These are phyloP conservation scores for Bombus waltoni DNA, from an alignment of 1,140 invertebrate species.

Conservation along the genomic window DNA sequence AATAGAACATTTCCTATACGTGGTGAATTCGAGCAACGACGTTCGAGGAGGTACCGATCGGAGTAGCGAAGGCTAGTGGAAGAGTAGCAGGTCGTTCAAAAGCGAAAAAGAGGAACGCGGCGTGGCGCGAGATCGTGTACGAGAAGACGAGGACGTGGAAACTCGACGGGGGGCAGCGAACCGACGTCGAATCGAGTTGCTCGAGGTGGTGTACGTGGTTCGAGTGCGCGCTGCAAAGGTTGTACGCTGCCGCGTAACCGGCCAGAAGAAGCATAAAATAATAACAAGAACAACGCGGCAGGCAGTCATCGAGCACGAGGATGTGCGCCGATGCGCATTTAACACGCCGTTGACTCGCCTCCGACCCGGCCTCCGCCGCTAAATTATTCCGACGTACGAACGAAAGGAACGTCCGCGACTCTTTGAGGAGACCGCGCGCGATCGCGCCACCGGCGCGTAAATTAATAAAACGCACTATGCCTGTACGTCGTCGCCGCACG, in stretches of 20 bases:
- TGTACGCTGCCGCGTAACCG: background rate
- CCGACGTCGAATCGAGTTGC: conserved; percentile 25
- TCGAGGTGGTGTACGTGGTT: too few species aligned
- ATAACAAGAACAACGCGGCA: conserved; percentile 51
- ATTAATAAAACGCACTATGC: conserved; percentile 61
- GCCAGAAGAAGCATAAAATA: conserved; percentile 31
- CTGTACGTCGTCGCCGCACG: conserved; percentile 39
- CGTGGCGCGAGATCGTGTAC: background rate
- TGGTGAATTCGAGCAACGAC: conserved; percentile 47
- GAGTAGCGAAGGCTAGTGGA: background rate
- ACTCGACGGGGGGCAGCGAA: conserved; percentile 12
- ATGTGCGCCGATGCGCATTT: conserved; percentile 38
- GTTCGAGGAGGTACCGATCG: conserved; percentile 5
- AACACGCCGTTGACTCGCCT: conserved; percentile 47
- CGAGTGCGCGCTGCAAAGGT: background rate
- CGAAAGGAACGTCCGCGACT: conserved; percentile 59
- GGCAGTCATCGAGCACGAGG: conserved; percentile 28
- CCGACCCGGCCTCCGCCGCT: conserved; percentile 20
- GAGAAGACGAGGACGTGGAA: conserved; percentile 35
- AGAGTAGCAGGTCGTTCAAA: background rate
- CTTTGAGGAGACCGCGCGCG: conserved; percentile 53
- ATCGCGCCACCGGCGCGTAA: conserved; percentile 48
- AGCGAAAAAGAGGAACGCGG: background rate
- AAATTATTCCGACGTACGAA: conserved; percentile 62
- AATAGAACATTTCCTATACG: conserved; percentile 66